Evolutionary conservation across 2,888 invertebrate species (phyloP), one percentile per base, ranked within the genome.

Genomic region (Phaonia tiefii): DNA sequence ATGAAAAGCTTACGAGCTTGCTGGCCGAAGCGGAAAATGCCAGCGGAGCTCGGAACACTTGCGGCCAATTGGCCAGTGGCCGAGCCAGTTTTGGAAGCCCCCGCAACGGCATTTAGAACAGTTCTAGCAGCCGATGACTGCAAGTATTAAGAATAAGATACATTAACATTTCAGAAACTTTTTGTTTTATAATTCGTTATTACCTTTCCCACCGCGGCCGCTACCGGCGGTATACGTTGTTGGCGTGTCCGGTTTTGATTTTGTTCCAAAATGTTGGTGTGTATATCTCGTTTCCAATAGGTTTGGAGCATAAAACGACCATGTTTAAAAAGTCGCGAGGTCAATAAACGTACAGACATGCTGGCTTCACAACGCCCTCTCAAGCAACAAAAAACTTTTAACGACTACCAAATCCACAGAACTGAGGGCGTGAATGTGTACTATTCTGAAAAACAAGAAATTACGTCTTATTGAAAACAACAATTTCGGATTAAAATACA

Each of bases 1-100:
- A 95, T 93, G 79, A 95, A 93, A 5, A 95, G 91, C 82, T 93
- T 92, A 54, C 94, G 91, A 1, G 94, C 94, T 85, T 94, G 94
- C 67, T 93, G 91, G 17, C 93, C 93, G 85, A 93, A 91, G 82
- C 92, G 92, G 75, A 92, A 89, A 54, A 93, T 91, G 58, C 86
- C 92, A 78, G 84, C 84, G 49, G 83, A 83, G 13, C 85, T 84
- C 13, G 84, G 84, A 3, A 83, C 70, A 44, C 81, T 84, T 60
- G 83, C 49, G 37, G 74, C 80, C 79, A 79, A 49, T 49, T 82
- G 66, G 11, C 83, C 80, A 0, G 76, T 77, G 17, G 54, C 63
- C 8, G 73, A 54, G 54, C 79, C 37, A 2, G 78, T 42, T 25
- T 71, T 79, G 74, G 72, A n/a, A 15, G 81, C n/a, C 22, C 72